phyloP scores from a whole-genome alignment of 2,113 vertebrate species.

The Dolichallabes microphthalmus region DNA sequence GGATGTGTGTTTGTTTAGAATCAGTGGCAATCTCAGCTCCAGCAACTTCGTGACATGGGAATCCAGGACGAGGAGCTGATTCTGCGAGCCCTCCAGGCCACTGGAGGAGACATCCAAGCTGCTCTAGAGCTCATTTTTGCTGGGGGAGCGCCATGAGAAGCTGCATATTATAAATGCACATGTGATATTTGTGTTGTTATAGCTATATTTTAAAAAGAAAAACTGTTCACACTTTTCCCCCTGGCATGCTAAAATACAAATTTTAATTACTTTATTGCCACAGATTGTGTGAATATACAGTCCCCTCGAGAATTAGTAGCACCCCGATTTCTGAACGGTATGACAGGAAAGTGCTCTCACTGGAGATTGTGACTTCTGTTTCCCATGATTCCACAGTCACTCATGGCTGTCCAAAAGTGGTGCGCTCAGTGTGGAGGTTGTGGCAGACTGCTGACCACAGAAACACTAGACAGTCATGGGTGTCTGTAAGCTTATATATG shows the following conservation, averaged over 20 bases:
- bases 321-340: not conserved
- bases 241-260: not conserved
- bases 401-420: not conserved
- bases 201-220: not conserved
- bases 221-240: not conserved
- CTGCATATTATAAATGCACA: not conserved
- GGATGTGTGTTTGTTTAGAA: constrained; percentile 60
- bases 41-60: constrained; percentile 85
- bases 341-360: not conserved
- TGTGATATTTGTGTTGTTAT: not conserved
- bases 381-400: not conserved
- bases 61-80: constrained; percentile 84
- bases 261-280: constrained; percentile 18
- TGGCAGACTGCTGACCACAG: not conserved
- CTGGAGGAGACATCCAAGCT: constrained; percentile 84
- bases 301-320: not conserved
- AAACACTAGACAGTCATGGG: not conserved
- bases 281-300: not conserved
- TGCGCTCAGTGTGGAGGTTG: not conserved
- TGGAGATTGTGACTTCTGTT: not conserved
- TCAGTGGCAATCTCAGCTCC: constrained; percentile 86
- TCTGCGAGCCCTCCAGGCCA: constrained; percentile 84
- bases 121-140: constrained; percentile 89
- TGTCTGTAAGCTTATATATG: not conserved
- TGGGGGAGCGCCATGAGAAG: constrained; percentile 75